Evolutionary conservation across 1,140 invertebrate species (phyloP).

Genomic region (Aethina tumida): DNA sequence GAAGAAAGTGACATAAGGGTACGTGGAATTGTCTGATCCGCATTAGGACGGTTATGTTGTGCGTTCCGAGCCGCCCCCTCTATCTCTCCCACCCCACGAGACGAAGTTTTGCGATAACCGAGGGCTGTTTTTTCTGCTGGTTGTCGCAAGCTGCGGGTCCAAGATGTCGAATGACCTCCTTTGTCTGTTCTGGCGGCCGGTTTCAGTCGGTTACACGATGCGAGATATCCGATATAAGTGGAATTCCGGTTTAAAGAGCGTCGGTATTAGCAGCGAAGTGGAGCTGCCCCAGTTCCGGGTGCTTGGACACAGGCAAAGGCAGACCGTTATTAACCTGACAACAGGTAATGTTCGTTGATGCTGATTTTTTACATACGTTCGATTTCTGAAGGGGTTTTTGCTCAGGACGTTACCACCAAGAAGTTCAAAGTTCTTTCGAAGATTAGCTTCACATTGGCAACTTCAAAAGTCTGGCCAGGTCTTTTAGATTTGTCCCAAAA

Average conservation of each 20-base stretch:
- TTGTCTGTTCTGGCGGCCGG: slow-evolving; percentile 51
- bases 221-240: slow-evolving; percentile 95
- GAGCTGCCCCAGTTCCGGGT: slow-evolving; percentile 92
- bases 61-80: neutral
- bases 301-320: slow-evolving; percentile 82
- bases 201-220: slow-evolving; percentile 90
- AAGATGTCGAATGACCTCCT: slow-evolving; percentile 36
- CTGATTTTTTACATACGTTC: too few species aligned
- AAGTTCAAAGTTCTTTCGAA: too few species aligned
- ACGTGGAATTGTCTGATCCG: too few species aligned
- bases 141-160: slow-evolving; percentile 8
- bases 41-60: neutral
- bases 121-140: slow-evolving; percentile 1
- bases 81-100: neutral
- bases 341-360: slow-evolving; percentile 76
- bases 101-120: too few species aligned
- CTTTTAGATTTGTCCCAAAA: too few species aligned
- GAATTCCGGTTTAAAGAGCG: slow-evolving; percentile 78
- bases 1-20: too few species aligned
- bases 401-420: too few species aligned
- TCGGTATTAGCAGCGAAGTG: slow-evolving; percentile 84
- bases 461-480: too few species aligned
- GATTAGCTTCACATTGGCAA: too few species aligned
- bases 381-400: too few species aligned
- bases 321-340: slow-evolving; percentile 83